Percentiles rank a stretch among this genome's conserved stretches.
Conservation (phyloP, 1,140 invertebrate species). For the Meloidogyne chitwoodi region DNA sequence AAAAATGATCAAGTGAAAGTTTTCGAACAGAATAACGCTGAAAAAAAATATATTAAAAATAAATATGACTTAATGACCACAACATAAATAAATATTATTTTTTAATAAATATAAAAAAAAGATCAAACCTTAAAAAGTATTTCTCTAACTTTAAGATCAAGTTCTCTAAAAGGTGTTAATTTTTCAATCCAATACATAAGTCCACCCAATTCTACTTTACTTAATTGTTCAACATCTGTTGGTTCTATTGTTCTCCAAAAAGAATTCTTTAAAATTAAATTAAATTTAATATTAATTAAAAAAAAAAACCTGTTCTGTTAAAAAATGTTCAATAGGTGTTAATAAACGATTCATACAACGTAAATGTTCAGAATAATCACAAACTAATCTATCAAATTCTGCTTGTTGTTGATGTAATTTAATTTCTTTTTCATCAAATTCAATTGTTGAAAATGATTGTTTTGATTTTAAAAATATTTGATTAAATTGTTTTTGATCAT, state of each 20-base stretch:
- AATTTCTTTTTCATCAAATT: neutral
- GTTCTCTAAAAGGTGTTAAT: constrained; percentile 9
- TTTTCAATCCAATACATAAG: constrained; percentile 31
- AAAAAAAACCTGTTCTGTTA: constrained; percentile 1
- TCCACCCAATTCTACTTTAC: constrained; percentile 18
- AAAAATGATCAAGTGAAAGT: constrained; percentile 21
- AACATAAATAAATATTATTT: too few relatives aligned
- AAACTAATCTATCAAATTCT: neutral
- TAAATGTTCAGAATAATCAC: constrained; percentile 6
- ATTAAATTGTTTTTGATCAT: neutral
- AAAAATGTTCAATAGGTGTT: constrained; percentile 16
- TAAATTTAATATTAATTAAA: neutral
- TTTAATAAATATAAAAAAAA: neutral
- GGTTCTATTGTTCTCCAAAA: constrained; percentile 13
- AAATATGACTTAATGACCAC: too few relatives aligned
- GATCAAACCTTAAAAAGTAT: constrained; percentile 12
- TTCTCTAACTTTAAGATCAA: constrained; percentile 11
- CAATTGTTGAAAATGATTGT: neutral
- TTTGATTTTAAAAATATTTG: neutral
- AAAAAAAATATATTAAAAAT: constrained; percentile 3
- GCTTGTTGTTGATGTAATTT: neutral
- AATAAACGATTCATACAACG: constrained; percentile 6
- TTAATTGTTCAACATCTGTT: constrained; percentile 19
- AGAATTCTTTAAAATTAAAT: neutral
- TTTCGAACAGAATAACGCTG: constrained; percentile 22